Evolutionary conservation across 2,797 vertebrate genomes (phyloP).

Genomic region (Gephyroberyx darwinii): DNA sequence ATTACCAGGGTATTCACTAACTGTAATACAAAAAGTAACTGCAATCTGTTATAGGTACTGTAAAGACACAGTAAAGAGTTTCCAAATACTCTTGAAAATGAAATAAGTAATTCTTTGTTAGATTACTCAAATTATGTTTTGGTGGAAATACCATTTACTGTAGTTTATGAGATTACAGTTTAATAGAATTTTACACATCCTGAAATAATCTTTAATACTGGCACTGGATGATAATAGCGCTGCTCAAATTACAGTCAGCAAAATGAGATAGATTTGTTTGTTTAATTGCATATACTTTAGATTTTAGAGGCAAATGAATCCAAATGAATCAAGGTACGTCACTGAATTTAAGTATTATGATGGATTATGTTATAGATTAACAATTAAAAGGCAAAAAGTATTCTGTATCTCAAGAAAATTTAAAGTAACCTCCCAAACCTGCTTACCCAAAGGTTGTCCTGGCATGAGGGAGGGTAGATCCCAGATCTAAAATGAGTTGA

Average conservation of each 20-base stretch:
- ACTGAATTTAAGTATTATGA: neutral
- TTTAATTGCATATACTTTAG: neutral
- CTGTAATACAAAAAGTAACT: neutral
- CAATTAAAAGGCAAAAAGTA: neutral
- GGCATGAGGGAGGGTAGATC: slow-evolving; percentile 20
- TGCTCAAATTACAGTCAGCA: neutral
- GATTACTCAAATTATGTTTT: neutral
- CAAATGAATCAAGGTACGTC: neutral
- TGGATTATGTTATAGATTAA: neutral
- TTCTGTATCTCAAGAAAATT: neutral
- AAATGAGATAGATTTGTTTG: neutral
- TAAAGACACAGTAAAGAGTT: neutral
- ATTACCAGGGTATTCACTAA: neutral
- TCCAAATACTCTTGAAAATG: neutral
- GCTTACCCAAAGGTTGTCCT: slow-evolving; percentile 18
- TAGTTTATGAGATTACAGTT: neutral
- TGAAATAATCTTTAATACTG: neutral
- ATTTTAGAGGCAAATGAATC: neutral
- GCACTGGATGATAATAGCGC: neutral
- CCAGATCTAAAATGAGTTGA: slow-evolving; percentile 51
- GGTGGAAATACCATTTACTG: too few species aligned
- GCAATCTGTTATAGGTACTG: neutral
- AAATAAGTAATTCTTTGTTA: neutral
- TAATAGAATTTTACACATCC: neutral
- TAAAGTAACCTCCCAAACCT: slow-evolving; percentile 25